A percentile compares a stretch with the other conserved stretches of the same genome.
Conservation (phyloP, 1,140 invertebrate species). For the Aporrectodea caliginosa region DNA sequence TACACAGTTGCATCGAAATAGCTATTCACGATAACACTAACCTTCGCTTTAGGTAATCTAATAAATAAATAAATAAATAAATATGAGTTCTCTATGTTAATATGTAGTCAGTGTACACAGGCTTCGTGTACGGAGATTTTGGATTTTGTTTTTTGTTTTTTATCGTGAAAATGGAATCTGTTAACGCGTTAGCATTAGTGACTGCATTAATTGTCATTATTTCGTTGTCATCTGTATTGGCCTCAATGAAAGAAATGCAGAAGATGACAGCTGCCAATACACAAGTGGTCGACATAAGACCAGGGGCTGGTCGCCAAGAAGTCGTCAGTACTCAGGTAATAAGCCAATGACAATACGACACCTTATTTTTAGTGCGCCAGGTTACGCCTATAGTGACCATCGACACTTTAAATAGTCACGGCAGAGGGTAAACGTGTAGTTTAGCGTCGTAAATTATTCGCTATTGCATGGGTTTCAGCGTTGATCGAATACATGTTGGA, state of each 20-base stretch:
- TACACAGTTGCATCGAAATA: too few species aligned
- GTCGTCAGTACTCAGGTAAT: not conserved
- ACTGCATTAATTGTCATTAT: not conserved
- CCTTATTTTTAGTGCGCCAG: not conserved
- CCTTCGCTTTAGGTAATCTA: too few species aligned
- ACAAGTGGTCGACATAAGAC: not conserved
- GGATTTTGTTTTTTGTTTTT: not conserved
- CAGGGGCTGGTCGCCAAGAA: not conserved
- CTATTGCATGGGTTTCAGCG: not conserved
- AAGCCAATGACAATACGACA: not conserved
- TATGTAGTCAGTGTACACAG: not conserved
- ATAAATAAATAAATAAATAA: too few species aligned
- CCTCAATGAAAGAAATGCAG: not conserved
- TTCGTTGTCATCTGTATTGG: not conserved
- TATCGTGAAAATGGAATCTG: not conserved
- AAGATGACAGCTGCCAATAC: not conserved
- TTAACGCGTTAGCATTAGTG: not conserved
- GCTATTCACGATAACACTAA: too few species aligned
- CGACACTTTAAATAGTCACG: not conserved
- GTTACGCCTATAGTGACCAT: too few species aligned
- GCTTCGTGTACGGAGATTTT: not conserved
- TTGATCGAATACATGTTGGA: not conserved
- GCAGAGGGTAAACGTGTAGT: not conserved
- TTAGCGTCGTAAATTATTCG: not conserved
- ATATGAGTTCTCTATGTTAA: too few species aligned